Conservation (phyloP, 2,888 invertebrate species). For the Lasioglossum oenotherae region DNA sequence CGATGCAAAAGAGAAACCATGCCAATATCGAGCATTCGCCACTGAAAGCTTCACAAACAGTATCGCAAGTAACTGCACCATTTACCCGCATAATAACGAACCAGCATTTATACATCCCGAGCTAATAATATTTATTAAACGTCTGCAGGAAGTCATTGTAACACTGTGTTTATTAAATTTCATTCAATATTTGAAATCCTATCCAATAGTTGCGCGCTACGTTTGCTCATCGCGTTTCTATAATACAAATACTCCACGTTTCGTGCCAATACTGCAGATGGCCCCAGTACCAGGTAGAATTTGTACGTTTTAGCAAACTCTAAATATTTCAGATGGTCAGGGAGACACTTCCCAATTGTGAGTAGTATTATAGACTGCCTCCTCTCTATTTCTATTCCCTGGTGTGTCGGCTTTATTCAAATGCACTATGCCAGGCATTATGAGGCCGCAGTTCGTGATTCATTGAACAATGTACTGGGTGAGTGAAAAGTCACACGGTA, state of each 20-base stretch:
- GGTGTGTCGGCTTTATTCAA: neutral
- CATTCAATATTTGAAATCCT: neutral
- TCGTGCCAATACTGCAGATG: neutral
- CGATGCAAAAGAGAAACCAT: neutral
- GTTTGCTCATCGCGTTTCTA: neutral
- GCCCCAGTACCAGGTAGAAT: neutral
- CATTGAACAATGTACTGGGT: neutral
- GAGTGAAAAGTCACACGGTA: neutral
- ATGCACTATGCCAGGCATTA: neutral
- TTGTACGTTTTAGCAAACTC: neutral
- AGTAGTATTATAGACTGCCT: neutral
- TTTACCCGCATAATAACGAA: neutral
- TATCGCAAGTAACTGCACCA: neutral
- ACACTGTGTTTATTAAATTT: neutral
- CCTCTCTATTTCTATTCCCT: neutral
- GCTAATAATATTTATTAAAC: neutral
- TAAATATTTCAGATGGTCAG: slow-evolving; percentile 4
- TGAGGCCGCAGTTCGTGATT: neutral
- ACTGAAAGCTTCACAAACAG: neutral
- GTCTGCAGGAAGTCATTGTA: neutral
- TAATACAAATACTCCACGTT: neutral
- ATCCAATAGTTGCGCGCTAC: neutral
- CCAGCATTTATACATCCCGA: neutral
- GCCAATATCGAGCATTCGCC: neutral
- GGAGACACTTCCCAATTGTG: neutral